Base-by-base conservation (phyloP, 2,888 invertebrate genomes). In the Smittia aterrima region DNA sequence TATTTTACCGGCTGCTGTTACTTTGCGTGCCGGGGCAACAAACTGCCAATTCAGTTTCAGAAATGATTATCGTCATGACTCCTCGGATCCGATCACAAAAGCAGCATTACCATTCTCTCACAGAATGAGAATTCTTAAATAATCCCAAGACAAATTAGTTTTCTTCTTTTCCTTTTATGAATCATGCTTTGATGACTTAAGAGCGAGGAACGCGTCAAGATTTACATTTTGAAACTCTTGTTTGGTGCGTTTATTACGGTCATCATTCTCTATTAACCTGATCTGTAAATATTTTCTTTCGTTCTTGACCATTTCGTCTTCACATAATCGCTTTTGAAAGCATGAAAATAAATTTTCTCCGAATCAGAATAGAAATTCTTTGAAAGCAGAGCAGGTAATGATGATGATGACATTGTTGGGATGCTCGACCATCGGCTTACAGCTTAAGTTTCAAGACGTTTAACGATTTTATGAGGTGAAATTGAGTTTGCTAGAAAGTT, bases 191-290 rank as follows among this genome's bases (percentile, higher is more conserved):
- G 68, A 68, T 68, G 68, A 68, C 41, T 58, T 22, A 58, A 58
- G 22, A 58, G 13, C 11, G 20, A 27, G n/a, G 27, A 18, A 40
- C 20, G 18, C 20, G 3, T 40, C 40, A 40, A 40, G 25, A 66
- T 70, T 70, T 70, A 70, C 47, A 70, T 47, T 53, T 67, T n/a
- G 1, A 24, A 58, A 58, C 54, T 72, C 54, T 54, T 58, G 38
- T 72, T 58, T 62, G 72, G 58, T 72, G 72, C 72, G 72, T 72
- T 38, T 70, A 70, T 20, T 70, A 58, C 72, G 72, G 72, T 62
- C 72, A 62, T 58, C 53, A 54, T 72, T 72, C 58, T 72, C 7
- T 70, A 40, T 40, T 67, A 70, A 24, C 4, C 4, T 27, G 27
- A 27, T 27, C 64, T 64, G 64, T 64, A 27, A 27, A 24, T 64